A percentile compares a stretch with the other conserved stretches of the same genome.
These are phyloP conservation scores for Chloroclystis v-ata DNA, from an alignment of 2,888 invertebrate species.

Conservation along the genomic window DNA sequence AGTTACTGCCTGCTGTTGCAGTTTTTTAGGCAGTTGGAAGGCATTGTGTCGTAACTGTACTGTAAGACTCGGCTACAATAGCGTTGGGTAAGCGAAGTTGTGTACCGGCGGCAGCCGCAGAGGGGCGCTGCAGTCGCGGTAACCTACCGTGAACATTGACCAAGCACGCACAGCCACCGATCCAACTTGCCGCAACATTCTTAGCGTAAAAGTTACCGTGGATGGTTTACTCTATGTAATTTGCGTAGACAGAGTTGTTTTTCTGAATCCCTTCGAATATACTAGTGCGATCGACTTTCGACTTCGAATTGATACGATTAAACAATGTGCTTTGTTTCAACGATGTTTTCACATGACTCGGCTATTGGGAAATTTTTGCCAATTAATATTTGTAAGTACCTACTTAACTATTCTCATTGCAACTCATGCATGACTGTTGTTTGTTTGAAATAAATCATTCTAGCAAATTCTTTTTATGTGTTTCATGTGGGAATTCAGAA, in stretches of 20 bases:
- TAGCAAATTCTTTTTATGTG: constrained; percentile 1
- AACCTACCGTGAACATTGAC: constrained; percentile 69
- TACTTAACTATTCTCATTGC: constrained; percentile 15
- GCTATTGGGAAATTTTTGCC: constrained; percentile 51
- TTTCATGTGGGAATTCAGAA: neutral
- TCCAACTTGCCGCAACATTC: constrained; percentile 75
- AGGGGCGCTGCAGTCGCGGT: constrained; percentile 45
- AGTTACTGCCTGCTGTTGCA: constrained; percentile 22
- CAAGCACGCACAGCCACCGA: constrained; percentile 55
- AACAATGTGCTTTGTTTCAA: constrained; percentile 49
- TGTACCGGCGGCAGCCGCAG: constrained; percentile 43
- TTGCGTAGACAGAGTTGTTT: constrained; percentile 68
- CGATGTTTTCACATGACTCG: constrained; percentile 42
- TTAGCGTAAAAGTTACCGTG: constrained; percentile 77
- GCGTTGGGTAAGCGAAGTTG: constrained; percentile 22
- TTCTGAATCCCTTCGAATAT: constrained; percentile 44
- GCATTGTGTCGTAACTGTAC: constrained; percentile 39
- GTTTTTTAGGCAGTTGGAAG: constrained; percentile 21
- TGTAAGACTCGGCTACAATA: constrained; percentile 33
- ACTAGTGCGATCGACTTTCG: constrained; percentile 60
- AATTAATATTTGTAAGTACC: constrained; percentile 58
- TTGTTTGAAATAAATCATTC: constrained; percentile 9
- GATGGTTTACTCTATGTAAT: constrained; percentile 77
- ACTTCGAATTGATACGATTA: constrained; percentile 45
- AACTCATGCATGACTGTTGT: constrained; percentile 12